Percentiles rank a stretch among this genome's conserved stretches.
Evolutionary conservation across 1,140 invertebrate species (phyloP).

Genomic region (Chymomyza costata): DNA sequence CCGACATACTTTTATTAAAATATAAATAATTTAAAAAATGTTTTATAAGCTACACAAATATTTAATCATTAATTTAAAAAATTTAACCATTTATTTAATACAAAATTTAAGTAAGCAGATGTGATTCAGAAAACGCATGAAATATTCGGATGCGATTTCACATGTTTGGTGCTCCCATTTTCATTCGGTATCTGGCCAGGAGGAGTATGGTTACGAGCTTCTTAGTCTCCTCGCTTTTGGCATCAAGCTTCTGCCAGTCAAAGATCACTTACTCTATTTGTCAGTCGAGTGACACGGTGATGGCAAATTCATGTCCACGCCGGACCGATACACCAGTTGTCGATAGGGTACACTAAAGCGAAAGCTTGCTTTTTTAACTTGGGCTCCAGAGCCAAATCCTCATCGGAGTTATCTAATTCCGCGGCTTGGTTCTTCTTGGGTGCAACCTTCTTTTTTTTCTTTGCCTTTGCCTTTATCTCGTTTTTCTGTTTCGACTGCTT

Average conservation of each 20-base stretch:
- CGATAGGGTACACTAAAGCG: conserved; percentile 94
- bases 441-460: conserved; percentile 78
- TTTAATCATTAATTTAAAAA: too few species aligned
- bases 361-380: conserved; percentile 96
- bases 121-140: too few species aligned
- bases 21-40: too few species aligned
- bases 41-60: too few species aligned
- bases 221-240: conserved; percentile 88
- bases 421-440: conserved; percentile 80
- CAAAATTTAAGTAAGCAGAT: too few species aligned
- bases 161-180: too few species aligned
- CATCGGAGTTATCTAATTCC: conserved; percentile 82
- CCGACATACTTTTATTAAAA: too few species aligned
- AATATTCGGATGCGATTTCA: too few species aligned
- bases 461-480: too few species aligned
- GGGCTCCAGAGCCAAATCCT: conserved; percentile 83
- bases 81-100: too few species aligned
- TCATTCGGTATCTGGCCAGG: conserved; percentile 93
- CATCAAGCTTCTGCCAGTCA: conserved; percentile 96
- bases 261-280: conserved; percentile 98
- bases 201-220: conserved; percentile 92
- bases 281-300: conserved; percentile 92
- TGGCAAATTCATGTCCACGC: conserved; percentile 95
- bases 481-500: conserved; percentile 70
- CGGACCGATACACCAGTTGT: conserved; percentile 97